Percentiles rank a stretch among this genome's conserved stretches.
Conservation (phyloP, 2,888 invertebrate genomes). For the Nemapogon koenigi region DNA sequence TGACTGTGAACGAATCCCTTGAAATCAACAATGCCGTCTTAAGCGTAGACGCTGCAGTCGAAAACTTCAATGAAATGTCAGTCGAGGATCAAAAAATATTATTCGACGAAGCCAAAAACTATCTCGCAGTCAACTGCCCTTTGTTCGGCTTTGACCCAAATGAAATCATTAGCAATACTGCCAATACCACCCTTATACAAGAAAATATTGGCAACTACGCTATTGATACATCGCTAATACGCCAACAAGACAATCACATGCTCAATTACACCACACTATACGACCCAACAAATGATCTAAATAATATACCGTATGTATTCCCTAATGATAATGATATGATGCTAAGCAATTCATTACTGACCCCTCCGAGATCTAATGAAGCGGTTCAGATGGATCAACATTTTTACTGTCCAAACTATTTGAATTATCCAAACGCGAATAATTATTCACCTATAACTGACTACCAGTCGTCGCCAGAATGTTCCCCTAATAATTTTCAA, state of each 20-base stretch:
- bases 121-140: too few relatives aligned
- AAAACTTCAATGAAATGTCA: constrained; percentile 24
- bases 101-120: neutral
- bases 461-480: constrained; percentile 30
- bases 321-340: constrained; percentile 7
- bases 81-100: constrained; percentile 24
- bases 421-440: constrained; percentile 19
- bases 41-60: constrained; percentile 23
- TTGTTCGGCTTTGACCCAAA: too few relatives aligned
- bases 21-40: constrained; percentile 31
- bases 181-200: too few relatives aligned
- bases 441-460: constrained; percentile 23
- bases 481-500: constrained; percentile 27
- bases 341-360: neutral
- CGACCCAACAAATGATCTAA: too few relatives aligned
- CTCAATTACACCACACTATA: too few relatives aligned
- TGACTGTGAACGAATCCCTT: constrained; percentile 28
- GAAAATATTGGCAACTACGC: too few relatives aligned
- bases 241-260: too few relatives aligned
- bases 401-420: constrained; percentile 28
- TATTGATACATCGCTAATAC: too few relatives aligned
- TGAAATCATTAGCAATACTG: too few relatives aligned
- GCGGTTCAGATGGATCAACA: neutral
- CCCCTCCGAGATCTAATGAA: constrained; percentile 2
- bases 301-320: constrained; percentile 8